Evolutionary conservation across 2,797 vertebrate genomes (phyloP).

Genomic region (Tarsius wallacei): DNA sequence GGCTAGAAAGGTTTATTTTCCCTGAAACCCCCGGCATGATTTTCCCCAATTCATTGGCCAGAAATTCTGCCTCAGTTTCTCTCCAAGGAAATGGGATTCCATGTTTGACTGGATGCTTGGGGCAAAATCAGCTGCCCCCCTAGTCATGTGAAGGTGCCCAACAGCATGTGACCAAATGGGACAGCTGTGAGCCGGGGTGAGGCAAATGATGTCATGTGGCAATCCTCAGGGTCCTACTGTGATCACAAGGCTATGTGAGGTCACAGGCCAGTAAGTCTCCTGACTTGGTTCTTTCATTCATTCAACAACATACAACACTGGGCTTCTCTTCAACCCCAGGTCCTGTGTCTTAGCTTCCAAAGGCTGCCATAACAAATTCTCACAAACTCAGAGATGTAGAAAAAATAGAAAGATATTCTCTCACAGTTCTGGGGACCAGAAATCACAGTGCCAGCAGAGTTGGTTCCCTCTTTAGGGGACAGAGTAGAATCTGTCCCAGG

Average conservation of each 20-base stretch:
- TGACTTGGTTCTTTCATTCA: background rate
- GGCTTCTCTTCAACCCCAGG: background rate
- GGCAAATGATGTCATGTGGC: background rate
- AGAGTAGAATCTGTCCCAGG: rapidly evolving
- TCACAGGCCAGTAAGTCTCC: background rate
- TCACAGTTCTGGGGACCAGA: background rate
- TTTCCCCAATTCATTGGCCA: background rate
- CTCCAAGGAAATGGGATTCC: background rate
- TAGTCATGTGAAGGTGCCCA: background rate
- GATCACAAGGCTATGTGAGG: background rate
- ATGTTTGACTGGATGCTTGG: background rate
- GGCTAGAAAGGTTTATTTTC: background rate
- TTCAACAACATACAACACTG: background rate
- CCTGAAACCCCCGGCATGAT: rapidly evolving
- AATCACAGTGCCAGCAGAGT: background rate
- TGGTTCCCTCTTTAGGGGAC: background rate
- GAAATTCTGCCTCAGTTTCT: background rate
- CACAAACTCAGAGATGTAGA: background rate
- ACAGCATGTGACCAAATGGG: background rate
- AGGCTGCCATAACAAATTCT: background rate
- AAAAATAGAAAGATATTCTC: background rate
- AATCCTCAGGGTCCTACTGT: background rate
- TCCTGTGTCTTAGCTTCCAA: no score
- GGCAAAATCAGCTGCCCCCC: background rate
- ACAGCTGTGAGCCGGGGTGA: background rate